Percentiles rank a stretch among this genome's conserved stretches.
phyloP scores from a whole-genome alignment of 2,888 invertebrate species.

The Ophioninae sp. region DNA sequence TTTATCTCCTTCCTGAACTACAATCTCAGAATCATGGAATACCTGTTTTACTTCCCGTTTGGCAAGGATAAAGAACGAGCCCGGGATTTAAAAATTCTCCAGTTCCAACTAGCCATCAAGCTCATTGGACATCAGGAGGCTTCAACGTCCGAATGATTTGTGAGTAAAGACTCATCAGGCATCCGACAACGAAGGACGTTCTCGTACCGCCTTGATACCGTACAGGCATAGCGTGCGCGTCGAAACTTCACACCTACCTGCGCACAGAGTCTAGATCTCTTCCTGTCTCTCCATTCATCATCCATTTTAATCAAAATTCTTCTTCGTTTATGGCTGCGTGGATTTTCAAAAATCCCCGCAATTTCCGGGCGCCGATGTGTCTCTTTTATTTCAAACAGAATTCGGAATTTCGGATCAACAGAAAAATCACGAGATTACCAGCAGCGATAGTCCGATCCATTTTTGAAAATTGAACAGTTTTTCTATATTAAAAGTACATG shows the following conservation, averaged over 20 bases:
- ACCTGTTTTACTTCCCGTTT: neutral
- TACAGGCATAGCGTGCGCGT: constrained; percentile 12
- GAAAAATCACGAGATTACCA: neutral
- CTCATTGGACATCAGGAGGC: neutral
- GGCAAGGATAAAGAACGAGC: neutral
- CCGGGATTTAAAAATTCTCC: neutral
- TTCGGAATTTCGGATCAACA: neutral
- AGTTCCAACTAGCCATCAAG: neutral
- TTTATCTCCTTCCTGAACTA: too few relatives aligned
- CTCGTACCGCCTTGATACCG: neutral
- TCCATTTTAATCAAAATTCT: constrained; percentile 13
- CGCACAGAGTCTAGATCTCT: constrained; percentile 41
- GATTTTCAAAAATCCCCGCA: neutral
- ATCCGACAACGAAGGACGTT: neutral
- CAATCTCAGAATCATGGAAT: neutral
- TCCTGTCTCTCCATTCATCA: constrained; percentile 33
- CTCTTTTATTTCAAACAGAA: neutral
- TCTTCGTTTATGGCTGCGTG: neutral
- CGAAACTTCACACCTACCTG: constrained; percentile 54
- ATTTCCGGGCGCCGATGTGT: neutral
- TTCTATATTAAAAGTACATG: neutral
- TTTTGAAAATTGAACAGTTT: neutral
- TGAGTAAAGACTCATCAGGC: neutral
- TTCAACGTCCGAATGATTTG: neutral
- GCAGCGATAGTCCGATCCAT: too few relatives aligned